Percentiles rank a stretch among this genome's conserved stretches.
phyloP scores from a whole-genome alignment of 2,888 invertebrate species.

The Oxystoma pomonae region DNA sequence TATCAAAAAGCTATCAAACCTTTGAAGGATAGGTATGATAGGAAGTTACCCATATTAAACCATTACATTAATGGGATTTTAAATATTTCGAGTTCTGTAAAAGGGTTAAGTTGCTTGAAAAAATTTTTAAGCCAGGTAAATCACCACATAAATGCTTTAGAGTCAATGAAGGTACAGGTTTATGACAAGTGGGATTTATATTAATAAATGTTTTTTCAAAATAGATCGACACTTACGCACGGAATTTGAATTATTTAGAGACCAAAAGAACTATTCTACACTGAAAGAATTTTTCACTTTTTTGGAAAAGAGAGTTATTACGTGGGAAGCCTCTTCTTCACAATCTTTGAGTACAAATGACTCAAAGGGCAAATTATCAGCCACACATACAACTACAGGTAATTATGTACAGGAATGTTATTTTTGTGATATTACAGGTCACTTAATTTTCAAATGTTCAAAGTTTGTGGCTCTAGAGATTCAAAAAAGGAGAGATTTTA shows the following conservation, averaged over 20 bases:
- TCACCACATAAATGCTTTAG: not conserved
- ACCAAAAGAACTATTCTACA: not conserved
- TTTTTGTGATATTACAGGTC: not conserved
- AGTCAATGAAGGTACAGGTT: not conserved
- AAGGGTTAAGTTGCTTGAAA: not conserved
- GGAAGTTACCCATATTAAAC: not conserved
- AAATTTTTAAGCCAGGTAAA: not conserved
- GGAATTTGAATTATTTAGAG: not conserved
- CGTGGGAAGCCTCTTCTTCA: not conserved
- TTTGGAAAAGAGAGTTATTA: not conserved
- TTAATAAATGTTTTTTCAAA: not conserved
- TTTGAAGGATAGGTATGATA: not conserved
- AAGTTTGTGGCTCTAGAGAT: not conserved
- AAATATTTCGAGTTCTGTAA: not conserved
- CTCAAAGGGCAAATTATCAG: not conserved
- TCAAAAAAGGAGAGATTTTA: not conserved
- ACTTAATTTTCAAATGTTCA: not conserved
- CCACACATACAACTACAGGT: not conserved
- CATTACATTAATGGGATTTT: not conserved
- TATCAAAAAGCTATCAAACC: not conserved
- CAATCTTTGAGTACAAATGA: not conserved
- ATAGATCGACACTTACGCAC: not conserved
- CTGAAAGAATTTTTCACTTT: not conserved
- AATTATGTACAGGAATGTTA: not conserved
- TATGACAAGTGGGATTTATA: not conserved